Percentiles rank a stretch among this genome's conserved stretches.
Conservation (phyloP, 2,888 invertebrate species). For the Mythimna ferrago region DNA sequence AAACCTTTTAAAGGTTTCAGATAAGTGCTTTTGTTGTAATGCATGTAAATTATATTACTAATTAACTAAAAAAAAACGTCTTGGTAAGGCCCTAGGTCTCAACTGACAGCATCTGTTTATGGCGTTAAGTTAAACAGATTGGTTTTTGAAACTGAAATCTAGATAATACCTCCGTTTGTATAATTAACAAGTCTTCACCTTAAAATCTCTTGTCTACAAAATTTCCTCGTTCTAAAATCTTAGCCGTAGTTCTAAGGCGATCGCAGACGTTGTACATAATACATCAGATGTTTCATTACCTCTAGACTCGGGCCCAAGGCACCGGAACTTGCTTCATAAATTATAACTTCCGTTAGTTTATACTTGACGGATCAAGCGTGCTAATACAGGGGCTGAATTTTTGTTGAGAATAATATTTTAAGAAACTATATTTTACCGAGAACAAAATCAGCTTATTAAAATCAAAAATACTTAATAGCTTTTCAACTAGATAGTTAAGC, state of each 20-base stretch:
- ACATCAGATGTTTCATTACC: constrained; percentile 84
- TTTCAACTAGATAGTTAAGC: too few relatives aligned
- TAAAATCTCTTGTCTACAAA: constrained; percentile 51
- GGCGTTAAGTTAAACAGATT: background rate
- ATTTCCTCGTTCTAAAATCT: constrained; percentile 55
- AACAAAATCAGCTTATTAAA: too few relatives aligned
- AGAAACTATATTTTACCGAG: background rate
- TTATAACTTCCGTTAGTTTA: constrained; percentile 89
- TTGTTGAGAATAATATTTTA: constrained; percentile 1
- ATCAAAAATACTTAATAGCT: too few relatives aligned
- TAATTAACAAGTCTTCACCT: constrained; percentile 20
- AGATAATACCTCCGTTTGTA: background rate
- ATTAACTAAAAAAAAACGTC: too few relatives aligned
- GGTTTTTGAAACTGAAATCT: background rate
- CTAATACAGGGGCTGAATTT: constrained; percentile 71
- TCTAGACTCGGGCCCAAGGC: constrained; percentile 73
- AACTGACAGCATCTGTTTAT: too few relatives aligned
- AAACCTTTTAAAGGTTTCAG: too few relatives aligned
- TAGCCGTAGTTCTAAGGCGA: constrained; percentile 68
- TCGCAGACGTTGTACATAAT: constrained; percentile 84
- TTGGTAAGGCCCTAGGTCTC: too few relatives aligned
- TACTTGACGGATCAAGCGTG: constrained; percentile 74
- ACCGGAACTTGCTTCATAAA: constrained; percentile 88
- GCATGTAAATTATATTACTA: too few relatives aligned
- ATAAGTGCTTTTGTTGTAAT: too few relatives aligned